Percentiles rank a stretch among this genome's conserved stretches.
phyloP scores from a whole-genome alignment of 2,888 invertebrate species.

The Cheilosia scutellata region DNA sequence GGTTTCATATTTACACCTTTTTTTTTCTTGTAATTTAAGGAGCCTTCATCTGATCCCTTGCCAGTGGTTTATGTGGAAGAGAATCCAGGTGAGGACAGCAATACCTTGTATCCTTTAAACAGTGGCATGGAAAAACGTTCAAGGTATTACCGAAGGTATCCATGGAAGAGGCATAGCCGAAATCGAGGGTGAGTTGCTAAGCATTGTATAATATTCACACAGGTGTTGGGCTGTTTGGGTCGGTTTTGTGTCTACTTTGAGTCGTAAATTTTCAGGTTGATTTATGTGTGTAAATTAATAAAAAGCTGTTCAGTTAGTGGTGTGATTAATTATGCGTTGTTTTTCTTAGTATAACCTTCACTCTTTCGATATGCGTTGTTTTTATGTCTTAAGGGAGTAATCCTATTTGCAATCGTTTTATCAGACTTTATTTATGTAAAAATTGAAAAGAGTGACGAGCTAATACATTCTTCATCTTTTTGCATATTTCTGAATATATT shows the following conservation, averaged over 20 bases:
- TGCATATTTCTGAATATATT: too few relatives aligned
- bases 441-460: too few relatives aligned
- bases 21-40: conserved; percentile 77
- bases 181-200: conserved; percentile 81
- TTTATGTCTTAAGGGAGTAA: too few relatives aligned
- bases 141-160: conserved; percentile 87
- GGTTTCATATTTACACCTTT: not conserved
- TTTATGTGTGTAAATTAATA: not conserved
- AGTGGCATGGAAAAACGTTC: conserved; percentile 84
- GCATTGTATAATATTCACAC: conserved; percentile 10
- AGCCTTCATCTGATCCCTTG: conserved; percentile 82
- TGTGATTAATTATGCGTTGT: too few relatives aligned
- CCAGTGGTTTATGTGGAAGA: conserved; percentile 83
- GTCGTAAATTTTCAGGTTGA: not conserved
- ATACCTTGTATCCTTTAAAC: conserved; percentile 67
- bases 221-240: not conserved
- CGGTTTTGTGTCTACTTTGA: too few relatives aligned
- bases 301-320: not conserved
- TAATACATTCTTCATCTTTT: too few relatives aligned
- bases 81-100: conserved; percentile 72
- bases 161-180: conserved; percentile 87
- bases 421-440: too few relatives aligned
- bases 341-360: too few relatives aligned
- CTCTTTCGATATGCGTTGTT: too few relatives aligned
- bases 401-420: too few relatives aligned